These are phyloP conservation scores for Acanthiza pusilla DNA, from an alignment of 2,797 vertebrate genomes.

Conservation along the genomic window DNA sequence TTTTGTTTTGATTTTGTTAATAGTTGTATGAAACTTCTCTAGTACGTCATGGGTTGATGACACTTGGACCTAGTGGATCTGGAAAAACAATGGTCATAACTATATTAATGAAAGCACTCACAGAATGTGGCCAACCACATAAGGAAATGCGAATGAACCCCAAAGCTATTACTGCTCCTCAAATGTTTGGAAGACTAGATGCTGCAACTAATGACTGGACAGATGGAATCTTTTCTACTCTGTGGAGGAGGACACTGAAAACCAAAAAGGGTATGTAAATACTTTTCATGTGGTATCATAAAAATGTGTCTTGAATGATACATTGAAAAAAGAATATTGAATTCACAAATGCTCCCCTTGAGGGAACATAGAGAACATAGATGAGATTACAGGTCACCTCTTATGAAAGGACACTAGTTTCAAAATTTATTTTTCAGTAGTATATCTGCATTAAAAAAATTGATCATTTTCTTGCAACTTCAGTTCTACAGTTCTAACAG, in stretches of 20 bases:
- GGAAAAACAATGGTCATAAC: constrained; percentile 75
- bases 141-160: constrained; percentile 80
- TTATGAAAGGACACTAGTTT: background rate
- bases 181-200: constrained; percentile 79
- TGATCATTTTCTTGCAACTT: background rate
- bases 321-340: background rate
- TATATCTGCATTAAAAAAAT: background rate
- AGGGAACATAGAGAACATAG: background rate
- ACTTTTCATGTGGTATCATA: background rate
- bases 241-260: constrained; percentile 79
- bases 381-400: background rate
- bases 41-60: constrained; percentile 79
- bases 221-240: constrained; percentile 79
- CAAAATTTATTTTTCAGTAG: background rate
- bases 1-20: background rate
- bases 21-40: constrained; percentile 77
- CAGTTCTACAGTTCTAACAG: background rate
- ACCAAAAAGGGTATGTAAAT: constrained; percentile 71
- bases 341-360: background rate
- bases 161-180: constrained; percentile 79
- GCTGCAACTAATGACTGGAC: constrained; percentile 81
- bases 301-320: background rate
- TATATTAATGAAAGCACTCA: constrained; percentile 72
- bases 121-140: constrained; percentile 73
- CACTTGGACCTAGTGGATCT: constrained; percentile 77